phyloP scores from a whole-genome alignment of 2,113 vertebrate genomes.

The Dicaeum eximium region DNA sequence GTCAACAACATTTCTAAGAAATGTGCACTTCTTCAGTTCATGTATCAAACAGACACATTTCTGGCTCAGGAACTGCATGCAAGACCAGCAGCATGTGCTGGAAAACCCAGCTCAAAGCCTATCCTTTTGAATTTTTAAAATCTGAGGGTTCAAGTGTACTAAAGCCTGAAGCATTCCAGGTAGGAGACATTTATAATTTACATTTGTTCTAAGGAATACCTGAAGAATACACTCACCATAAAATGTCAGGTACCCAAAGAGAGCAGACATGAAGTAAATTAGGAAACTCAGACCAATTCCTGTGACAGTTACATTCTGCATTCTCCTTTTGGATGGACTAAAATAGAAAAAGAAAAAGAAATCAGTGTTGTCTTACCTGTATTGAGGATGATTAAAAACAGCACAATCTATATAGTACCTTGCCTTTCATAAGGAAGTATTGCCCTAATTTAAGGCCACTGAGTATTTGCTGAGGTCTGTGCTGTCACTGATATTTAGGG shows the following conservation, averaged over 20 bases:
- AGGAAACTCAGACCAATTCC: conserved; percentile 86
- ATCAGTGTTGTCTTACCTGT: not conserved
- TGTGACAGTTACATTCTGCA: conserved; percentile 87
- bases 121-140: not conserved
- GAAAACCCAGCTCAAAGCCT: not conserved
- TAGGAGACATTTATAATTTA: not conserved
- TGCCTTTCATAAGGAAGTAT: not conserved
- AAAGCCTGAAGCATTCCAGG: not conserved
- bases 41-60: not conserved
- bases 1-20: not conserved
- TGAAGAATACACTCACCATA: conserved; percentile 79
- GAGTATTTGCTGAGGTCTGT: not conserved
- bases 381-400: not conserved
- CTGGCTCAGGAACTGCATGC: not conserved
- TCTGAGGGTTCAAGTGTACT: not conserved
- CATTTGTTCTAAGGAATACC: not conserved
- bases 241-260: conserved; percentile 98
- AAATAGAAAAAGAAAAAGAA: not conserved
- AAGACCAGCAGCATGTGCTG: not conserved
- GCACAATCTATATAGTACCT: not conserved
- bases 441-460: not conserved
- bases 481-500: not conserved
- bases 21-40: not conserved
- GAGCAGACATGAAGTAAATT: conserved; percentile 86
- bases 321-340: conserved; percentile 88